Conservation (phyloP, 2,888 invertebrate genomes). For the Drosophila stalkeri region DNA sequence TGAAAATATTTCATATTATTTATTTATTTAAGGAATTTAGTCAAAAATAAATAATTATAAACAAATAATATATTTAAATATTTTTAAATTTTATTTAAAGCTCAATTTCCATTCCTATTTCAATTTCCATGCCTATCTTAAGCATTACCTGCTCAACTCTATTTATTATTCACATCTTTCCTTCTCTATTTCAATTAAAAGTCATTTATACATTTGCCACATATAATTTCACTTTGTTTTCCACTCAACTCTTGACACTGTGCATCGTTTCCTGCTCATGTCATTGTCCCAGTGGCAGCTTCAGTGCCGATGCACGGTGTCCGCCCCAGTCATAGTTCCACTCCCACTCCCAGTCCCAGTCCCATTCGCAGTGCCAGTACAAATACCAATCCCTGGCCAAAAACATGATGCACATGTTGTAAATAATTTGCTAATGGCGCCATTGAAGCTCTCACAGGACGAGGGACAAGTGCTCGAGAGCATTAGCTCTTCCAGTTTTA, state of each 20-base stretch:
- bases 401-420: conserved; percentile 68
- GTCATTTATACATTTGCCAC: background rate
- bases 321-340: background rate
- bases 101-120: no score
- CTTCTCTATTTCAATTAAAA: no score
- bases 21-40: no score
- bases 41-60: no score
- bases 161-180: no score
- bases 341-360: conserved; percentile 11
- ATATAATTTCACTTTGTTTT: background rate
- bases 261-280: background rate
- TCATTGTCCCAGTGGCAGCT: background rate
- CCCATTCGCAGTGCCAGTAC: conserved; percentile 3
- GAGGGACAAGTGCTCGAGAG: conserved; percentile 2
- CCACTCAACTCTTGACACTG: conserved; percentile 5
- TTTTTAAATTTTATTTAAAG: no score
- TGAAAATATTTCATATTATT: no score
- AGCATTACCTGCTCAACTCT: no score
- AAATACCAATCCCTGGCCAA: conserved; percentile 33
- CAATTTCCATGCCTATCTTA: no score
- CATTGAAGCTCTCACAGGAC: conserved; percentile 38
- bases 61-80: no score
- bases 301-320: background rate
- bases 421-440: conserved; percentile 78
- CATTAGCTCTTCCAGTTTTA: conserved; percentile 8